Base-by-base conservation (phyloP, 2,888 invertebrate genomes). In the Chloroclysta siterata region DNA sequence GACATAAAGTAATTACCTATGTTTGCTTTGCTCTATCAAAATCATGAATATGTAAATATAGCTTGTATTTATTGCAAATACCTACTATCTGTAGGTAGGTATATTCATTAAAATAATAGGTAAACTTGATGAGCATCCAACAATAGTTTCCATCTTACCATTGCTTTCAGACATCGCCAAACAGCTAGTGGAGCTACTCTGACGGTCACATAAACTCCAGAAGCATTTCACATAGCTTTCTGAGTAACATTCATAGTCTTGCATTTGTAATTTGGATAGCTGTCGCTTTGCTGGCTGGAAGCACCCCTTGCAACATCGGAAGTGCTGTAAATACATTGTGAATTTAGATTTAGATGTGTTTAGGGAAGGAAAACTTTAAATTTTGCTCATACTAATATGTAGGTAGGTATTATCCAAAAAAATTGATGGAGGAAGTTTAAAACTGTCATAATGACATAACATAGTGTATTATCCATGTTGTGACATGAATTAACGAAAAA, bases 151-250 rank as follows among this genome's bases (percentile, higher is more conserved):
- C n/a, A n/a, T 33, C 60, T 64, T 66, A 72, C 72, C 72, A 39
- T 62, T 44, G n/a, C 50, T 62, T 10, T 68, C 54, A 39, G 62
- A 44, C 42, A 60, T 69, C 6, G 53, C n/a, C 8, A 60, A 33
- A 29, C 67, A 70, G 47, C 66, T 58, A 15, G 83, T 82, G 2
- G 71, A 68, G 65, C 86, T 85, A 63, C 71, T 81, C 60, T 89
- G 87, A 15, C 78, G 80, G 68, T 88, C 88, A 66, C 90, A 90
- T 5, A 91, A 73, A 5, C 82, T 80, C 90, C 90, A 91, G 68
- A 92, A 91, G 67, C 89, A 88, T 74, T 89, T 89, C 22, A 90
- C 73, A 60, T 90, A 92, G 70, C 85, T 81, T 52, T 90, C 87
- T 0, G 86, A 78, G 63, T 88, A 88, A 66, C 89, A 90, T 63